Evolutionary conservation across 2,797 vertebrate species (phyloP), one percentile per base, ranked within the genome.

Genomic region (Arnoldichthys spilopterus): DNA sequence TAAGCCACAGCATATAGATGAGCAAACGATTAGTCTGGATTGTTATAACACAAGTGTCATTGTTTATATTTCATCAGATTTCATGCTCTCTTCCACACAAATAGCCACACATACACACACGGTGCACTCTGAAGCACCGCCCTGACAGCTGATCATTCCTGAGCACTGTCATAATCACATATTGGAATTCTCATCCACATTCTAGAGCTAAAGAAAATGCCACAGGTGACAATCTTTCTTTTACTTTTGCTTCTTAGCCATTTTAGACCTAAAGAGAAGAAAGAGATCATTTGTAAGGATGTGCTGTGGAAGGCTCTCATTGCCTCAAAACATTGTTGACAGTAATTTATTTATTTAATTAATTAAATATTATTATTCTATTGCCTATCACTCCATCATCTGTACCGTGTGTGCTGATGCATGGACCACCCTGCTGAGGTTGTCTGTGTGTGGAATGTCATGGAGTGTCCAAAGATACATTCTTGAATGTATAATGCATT

Each of bases 381-480:
- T 30, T 20, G 26, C 20, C n/a, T 49, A n/a, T 54, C 70, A 32
- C 0, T 67, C 43, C 15, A n/a, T 74, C n/a, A 56, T 76, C 18
- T 70, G 37, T 30, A 62, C 22, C 63, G 22, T 54, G 34, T 1
- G 58, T 64, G 69, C 70, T 45, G 72, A 61, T 24, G 40, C 58
- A 53, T 62, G 70, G 67, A 53, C 62, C 67, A 62, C 59, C 76
- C 56, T 73, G 53, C 53, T 70, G 30, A 72, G 72, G 9, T 11
- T 16, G 43, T 45, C 9, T 45, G 20, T 30, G 68, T 74, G 69
- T 74, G 32, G 74, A 72, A 67, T 63, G 75, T 58, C 63, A 74
- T 32, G 71, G 70, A 54, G 68, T 63, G 62, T 72, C 72, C 56
- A 40, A 64, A 82, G 82, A 82, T 79, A 79, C 83, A n/a, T 85